Evolutionary conservation across 2,888 invertebrate genomes (phyloP), one percentile per base, ranked within the genome.

Genomic region (Odontocerum albicorne): DNA sequence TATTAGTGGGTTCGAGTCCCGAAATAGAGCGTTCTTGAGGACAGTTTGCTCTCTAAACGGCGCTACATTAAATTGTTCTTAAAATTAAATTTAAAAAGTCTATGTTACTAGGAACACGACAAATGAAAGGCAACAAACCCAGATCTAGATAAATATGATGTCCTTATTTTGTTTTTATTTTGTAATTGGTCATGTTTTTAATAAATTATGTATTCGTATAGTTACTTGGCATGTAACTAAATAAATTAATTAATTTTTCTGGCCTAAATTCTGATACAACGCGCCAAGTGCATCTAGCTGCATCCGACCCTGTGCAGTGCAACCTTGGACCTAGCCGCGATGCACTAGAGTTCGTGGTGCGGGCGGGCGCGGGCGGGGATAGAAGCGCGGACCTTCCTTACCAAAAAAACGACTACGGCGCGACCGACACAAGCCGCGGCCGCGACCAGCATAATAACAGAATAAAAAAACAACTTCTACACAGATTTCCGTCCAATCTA

Each of bases 341-440:
- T 64, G 64, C 65, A 67, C 68, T 67, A 66, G 67, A 65, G 66
- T 65, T 62, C 62, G 58, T 55, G 54, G 60, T 60, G 57, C 20
- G 56, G 57, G 55, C 57, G 57, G 62, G 27, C 57, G 61, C 31
- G 27, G 17, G 36, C 17, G 17, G 50, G 62, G 60, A 65, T 66
- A 66, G 49, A 66, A 64, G 65, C 68, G 67, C 69, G 67, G 61
- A 66, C 68, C 68, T 70, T 73, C 73, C 57, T 45, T 58, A 58
- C 58, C 53, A 49, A 50, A 52, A 51, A 55, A 42, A 13, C 39
- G 8, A 20, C 21, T 46, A 40, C 45, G 40, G 75, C 75, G 75
- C 74, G 74, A 75, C 68, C 65, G 60, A 62, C 70, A 69, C 70
- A 65, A 69, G 68, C 64, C 47, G 35, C 58, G 62, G 62, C 58